A percentile compares a stretch with the other conserved stretches of the same genome.
Conservation (phyloP, 2,888 invertebrate species). For the Leucophenga montana region DNA sequence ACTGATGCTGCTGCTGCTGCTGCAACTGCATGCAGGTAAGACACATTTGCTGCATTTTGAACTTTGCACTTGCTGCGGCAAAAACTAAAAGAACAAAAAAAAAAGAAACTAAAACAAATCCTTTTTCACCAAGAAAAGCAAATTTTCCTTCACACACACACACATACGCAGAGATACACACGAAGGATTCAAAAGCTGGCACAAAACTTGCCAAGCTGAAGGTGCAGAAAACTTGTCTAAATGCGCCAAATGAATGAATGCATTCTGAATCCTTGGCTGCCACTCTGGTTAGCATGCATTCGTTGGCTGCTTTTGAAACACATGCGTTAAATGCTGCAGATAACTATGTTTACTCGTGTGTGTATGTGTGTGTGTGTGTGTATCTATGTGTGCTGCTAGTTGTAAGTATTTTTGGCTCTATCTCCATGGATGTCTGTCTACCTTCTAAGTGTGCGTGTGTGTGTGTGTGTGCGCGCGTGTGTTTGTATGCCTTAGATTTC, state of each 20-base stretch:
- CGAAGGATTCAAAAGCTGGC: slow-evolving; percentile 15
- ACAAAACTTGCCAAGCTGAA: slow-evolving; percentile 19
- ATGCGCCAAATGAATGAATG: slow-evolving; percentile 35
- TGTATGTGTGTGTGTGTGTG: slow-evolving; percentile 16
- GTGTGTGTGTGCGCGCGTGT: slow-evolving; percentile 15
- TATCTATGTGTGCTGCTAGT: slow-evolving; percentile 18
- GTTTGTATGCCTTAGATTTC: slow-evolving; percentile 44
- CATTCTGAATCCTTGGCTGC: slow-evolving; percentile 30
- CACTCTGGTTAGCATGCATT: slow-evolving; percentile 23
- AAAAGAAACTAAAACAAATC: slow-evolving; percentile 5
- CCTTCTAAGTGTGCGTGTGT: slow-evolving; percentile 6
- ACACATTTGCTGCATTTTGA: slow-evolving; percentile 57
- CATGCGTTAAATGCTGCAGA: slow-evolving; percentile 57
- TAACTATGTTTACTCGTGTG: slow-evolving; percentile 35
- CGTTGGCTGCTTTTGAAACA: slow-evolving; percentile 43
- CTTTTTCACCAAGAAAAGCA: slow-evolving; percentile 6
- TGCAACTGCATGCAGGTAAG: slow-evolving; percentile 63
- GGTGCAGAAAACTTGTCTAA: slow-evolving; percentile 46
- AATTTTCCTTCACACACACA: slow-evolving; percentile 6
- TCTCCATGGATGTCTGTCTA: slow-evolving; percentile 22
- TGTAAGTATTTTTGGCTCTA: neutral
- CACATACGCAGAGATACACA: no score
- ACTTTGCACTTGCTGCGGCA: slow-evolving; percentile 44
- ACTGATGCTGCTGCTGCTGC: no score
- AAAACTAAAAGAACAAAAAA: neutral